Base-by-base conservation (phyloP, 2,888 invertebrate genomes). In the Nephrotoma guestfalica region DNA sequence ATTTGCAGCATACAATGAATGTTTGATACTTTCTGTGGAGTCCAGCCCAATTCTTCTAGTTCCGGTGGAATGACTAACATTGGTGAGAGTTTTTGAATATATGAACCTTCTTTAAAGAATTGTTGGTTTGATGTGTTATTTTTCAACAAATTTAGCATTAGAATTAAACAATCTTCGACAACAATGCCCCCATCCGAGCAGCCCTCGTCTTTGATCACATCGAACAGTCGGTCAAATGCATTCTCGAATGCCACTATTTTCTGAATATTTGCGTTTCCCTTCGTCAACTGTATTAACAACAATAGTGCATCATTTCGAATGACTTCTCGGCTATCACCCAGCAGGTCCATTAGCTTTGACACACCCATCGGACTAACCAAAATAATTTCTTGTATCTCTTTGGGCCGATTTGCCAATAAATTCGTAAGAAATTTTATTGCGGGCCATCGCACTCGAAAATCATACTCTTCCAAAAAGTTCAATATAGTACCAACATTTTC, bases 231-330 rank as follows among this genome's bases (percentile, higher is more conserved):
- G 91, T 99, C 99, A 90, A 99, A 99, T 0, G 98, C 98, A 92
- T 99, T 99, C 91, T 99, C 99, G 91, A 99, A 99, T 0, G 99
- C 99, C 0, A 99, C 98, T 89, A 99, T 99, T 92, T 99, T 99
- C 91, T 99, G 99, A 89, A 99, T 98, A 91, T 98, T 99, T 0
- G 98, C 97, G 92, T 99, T 99, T 13, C 96, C 90, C 87, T 92
- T 96, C 0, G 99, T 99, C 89, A 99, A 92, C 89, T 98, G 97
- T 88, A 97, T 97, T 0, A 99, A 93, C 86, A 99, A 92, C 5
- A 99, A 92, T 9, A 99, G 92, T 0, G 97, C 97, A 92, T 99
- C 98, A 90, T 99, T 99, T 88, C 99, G 93, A 87, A 99, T 96
- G 0, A 99, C 97, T 93, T 99, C 99, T 88, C 99, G 93, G 87